Evolutionary conservation across 2,113 vertebrate species (phyloP).

Genomic region (Seriola rivoliana): DNA sequence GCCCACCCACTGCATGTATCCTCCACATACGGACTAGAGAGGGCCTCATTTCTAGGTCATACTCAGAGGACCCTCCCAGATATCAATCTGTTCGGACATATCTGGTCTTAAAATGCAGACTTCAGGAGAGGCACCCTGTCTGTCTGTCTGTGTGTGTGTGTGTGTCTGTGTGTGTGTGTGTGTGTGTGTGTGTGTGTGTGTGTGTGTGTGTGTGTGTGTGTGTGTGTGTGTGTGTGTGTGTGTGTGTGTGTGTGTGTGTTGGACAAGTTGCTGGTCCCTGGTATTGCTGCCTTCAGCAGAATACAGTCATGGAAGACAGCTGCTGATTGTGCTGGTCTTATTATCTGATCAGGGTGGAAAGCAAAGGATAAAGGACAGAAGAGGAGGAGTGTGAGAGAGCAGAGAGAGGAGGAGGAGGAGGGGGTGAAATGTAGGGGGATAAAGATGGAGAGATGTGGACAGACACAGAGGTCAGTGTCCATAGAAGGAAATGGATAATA

Average conservation of each 20-base stretch:
- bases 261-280: neutral
- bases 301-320: constrained; percentile 15
- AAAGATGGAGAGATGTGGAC: neutral
- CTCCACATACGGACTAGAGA: too few relatives aligned
- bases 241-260: neutral
- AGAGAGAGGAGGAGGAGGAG: neutral
- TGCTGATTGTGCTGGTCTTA: constrained; percentile 6
- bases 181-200: constrained; percentile 13
- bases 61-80: too few relatives aligned
- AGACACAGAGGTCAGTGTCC: neutral
- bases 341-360: neutral
- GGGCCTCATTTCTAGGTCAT: too few relatives aligned
- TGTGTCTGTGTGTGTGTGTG: constrained; percentile 5
- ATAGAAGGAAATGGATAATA: constrained; percentile 2
- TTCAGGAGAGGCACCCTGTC: neutral
- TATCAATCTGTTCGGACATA: neutral
- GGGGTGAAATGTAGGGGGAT: neutral
- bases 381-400: neutral
- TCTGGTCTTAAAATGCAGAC: neutral
- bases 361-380: neutral
- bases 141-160: constrained; percentile 4
- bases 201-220: constrained; percentile 4
- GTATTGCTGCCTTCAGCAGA: constrained; percentile 25
- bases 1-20: too few relatives aligned
- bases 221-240: constrained; percentile 15